Conservation (phyloP, 1,140 invertebrate species). For the Aphelinus certus region DNA sequence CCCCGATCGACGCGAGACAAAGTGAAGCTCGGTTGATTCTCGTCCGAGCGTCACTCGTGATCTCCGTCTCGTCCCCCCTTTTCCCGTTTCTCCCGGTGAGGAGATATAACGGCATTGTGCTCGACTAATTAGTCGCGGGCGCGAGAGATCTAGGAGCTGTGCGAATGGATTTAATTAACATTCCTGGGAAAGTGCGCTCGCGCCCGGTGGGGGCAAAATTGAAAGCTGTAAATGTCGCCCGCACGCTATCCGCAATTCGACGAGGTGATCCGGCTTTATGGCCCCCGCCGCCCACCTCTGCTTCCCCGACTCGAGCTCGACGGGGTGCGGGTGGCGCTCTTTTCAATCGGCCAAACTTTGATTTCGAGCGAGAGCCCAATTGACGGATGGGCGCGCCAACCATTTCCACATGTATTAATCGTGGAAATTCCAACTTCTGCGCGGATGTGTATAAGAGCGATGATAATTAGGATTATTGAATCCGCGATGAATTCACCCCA, state of each 20-base stretch:
- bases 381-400: background rate
- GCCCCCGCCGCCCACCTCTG: background rate
- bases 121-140: slow-evolving; percentile 65
- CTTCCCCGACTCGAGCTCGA: background rate
- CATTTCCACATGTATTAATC: too few species aligned
- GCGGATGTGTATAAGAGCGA: too few species aligned
- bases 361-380: slow-evolving; percentile 5
- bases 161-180: slow-evolving; percentile 66
- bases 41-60: too few species aligned
- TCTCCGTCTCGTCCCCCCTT: too few species aligned
- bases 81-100: too few species aligned
- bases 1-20: too few species aligned
- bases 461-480: too few species aligned
- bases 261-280: slow-evolving; percentile 38
- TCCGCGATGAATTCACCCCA: too few species aligned
- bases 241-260: slow-evolving; percentile 45
- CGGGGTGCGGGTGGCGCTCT: background rate
- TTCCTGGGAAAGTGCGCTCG: slow-evolving; percentile 51
- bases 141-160: slow-evolving; percentile 58
- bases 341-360: slow-evolving; percentile 22
- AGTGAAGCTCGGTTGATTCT: too few species aligned
- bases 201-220: slow-evolving; percentile 57
- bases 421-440: too few species aligned
- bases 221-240: slow-evolving; percentile 62
- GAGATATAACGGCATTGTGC: slow-evolving; percentile 54